These are phyloP conservation scores for Erannis defoliaria DNA, from an alignment of 2,888 invertebrate genomes.

Conservation along the genomic window DNA sequence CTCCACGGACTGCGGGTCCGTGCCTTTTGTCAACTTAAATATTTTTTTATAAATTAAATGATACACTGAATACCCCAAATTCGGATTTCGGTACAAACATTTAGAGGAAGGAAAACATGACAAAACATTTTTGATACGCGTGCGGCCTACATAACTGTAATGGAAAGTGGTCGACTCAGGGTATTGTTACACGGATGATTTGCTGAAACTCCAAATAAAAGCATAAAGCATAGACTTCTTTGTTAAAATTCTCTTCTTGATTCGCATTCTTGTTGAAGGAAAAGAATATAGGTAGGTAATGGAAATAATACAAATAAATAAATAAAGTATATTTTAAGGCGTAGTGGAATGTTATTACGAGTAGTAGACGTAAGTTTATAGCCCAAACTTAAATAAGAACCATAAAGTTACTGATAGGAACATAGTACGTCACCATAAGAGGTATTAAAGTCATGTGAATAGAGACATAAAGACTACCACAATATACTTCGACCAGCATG, in stretches of 20 bases:
- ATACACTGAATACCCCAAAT: too few relatives aligned
- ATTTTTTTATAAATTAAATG: too few relatives aligned
- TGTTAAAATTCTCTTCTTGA: constrained; percentile 7
- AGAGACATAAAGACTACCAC: constrained; percentile 17
- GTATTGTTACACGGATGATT: constrained; percentile 11
- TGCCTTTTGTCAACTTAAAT: too few relatives aligned
- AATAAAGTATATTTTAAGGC: too few relatives aligned
- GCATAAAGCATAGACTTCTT: constrained; percentile 6
- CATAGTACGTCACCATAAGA: constrained; percentile 6
- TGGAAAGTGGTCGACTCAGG: constrained; percentile 15
- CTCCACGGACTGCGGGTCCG: too few relatives aligned
- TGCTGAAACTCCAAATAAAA: constrained; percentile 14
- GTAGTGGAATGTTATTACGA: too few relatives aligned
- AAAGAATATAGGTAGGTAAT: too few relatives aligned
- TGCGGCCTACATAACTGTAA: constrained; percentile 17
- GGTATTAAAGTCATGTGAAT: constrained; percentile 3
- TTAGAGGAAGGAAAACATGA: constrained; percentile 4
- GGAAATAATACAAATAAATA: too few relatives aligned
- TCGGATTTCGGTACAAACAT: background rate
- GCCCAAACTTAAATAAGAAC: too few relatives aligned
- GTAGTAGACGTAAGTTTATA: too few relatives aligned
- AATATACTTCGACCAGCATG: constrained; percentile 5
- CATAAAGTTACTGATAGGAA: background rate
- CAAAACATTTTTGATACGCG: constrained; percentile 12
- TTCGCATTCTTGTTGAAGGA: constrained; percentile 4